Conservation (phyloP, 2,113 vertebrate genomes). For the Catharus minimus region DNA sequence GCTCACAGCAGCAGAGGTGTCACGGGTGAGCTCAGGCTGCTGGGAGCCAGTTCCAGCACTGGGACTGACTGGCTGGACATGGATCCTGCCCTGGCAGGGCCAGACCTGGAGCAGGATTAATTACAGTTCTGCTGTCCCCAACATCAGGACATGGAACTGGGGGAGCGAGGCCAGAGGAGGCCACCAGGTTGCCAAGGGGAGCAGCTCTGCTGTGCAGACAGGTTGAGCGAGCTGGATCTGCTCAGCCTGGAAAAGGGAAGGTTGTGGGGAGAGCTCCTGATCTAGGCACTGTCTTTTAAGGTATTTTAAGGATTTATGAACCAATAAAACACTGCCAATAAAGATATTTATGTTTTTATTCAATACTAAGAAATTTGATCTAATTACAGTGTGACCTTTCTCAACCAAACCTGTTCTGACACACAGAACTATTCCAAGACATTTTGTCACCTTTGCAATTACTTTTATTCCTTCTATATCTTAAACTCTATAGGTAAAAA, state of each 20-base stretch:
- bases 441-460: no score
- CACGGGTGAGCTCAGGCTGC: background rate
- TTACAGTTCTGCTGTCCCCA: background rate
- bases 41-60: background rate
- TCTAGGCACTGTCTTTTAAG: no score
- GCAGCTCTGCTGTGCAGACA: background rate
- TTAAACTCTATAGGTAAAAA: no score
- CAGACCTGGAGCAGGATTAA: no score
- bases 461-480: no score
- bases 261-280: background rate
- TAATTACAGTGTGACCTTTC: no score
- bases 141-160: accelerated
- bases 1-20: accelerated
- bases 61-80: accelerated
- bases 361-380: no score
- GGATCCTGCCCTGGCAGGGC: background rate
- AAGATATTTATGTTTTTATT: no score
- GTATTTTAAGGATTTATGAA: no score
- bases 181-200: background rate
- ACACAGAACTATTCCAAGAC: no score
- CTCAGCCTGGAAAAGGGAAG: background rate
- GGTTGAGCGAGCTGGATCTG: background rate
- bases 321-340: no score
- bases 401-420: no score
- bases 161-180: background rate